Evolutionary conservation across 2,113 vertebrate species (phyloP), one percentile per base, ranked within the genome.

Genomic region (Dolichotis patagonum): DNA sequence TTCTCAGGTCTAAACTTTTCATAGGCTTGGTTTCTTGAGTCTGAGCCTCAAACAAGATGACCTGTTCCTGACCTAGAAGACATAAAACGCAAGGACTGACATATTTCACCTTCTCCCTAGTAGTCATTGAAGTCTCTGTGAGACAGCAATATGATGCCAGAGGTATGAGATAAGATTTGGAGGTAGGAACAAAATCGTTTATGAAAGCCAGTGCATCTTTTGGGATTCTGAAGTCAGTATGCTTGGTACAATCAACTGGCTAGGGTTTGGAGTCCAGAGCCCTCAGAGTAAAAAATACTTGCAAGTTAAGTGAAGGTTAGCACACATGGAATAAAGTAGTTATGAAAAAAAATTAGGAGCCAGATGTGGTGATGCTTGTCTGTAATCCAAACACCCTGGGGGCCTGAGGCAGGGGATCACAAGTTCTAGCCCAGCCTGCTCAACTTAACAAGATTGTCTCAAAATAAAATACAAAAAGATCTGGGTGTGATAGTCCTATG

Each of bases 41-140:
- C 86, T 71, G 60, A 90, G 9, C 16, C 17, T 62, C 46, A 46
- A 67, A 81, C 86, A 82, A 13, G 32, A 12, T 80, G 90, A 71
- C 38, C 52, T 95, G 49, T 35, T 93, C 5, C 32, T 77, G 91
- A 92, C 63, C 49, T 82, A 52, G 28, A 94, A 94, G 65, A 93
- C 85, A 78, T 82, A 46, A 93, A 93, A 71, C 3, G 9, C 54
- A 85, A 85, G n/a, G 38, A 71, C 24, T 63, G 65, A 71, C 9
- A 71, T 4, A 28, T 13, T 13, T 7, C 11, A 22, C 13, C 14
- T 52, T 58, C 71, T 89, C 80, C 60, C 12, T 11, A 30, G 24
- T 20, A 41, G 71, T 91, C 52, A 65, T 35, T 13, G 38, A 24
- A 46, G 9, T 89, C 32, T 19, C 4, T 46, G 5, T 43, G 10